Evolutionary conservation across 2,797 vertebrate genomes (phyloP), one percentile per base, ranked within the genome.

Genomic region (Phataginus tricuspis): DNA sequence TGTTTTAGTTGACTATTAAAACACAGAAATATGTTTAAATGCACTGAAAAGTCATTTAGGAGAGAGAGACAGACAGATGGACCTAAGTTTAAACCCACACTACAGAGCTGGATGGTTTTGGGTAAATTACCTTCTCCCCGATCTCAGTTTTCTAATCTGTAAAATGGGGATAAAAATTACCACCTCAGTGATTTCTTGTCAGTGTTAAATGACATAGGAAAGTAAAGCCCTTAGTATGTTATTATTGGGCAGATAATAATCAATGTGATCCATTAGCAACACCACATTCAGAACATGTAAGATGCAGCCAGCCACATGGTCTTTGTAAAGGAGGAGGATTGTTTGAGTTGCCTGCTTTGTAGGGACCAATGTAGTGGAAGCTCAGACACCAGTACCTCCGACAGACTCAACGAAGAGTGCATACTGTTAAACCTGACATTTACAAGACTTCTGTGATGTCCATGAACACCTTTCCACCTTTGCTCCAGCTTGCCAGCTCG

Each of bases 121-220:
- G 27, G 7, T n/a, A 49, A 49, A 0, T 93, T 68, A 87, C 82
- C 12, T 77, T 75, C 16, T 72, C 68, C n/a, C 39, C 4, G 16
- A 74, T 78, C 53, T 94, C 53, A 53, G 55, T 87, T 88, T 96
- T 90, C 31, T 68, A 68, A 88, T 83, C 82, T 85, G 6, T 86
- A 69, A 92, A 88, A 91, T 37, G 15, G 16, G 34, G 37, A 31
- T 79, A 79, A 90, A 72, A 80, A 42, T 31, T 59, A 29, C 6
- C 11, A 34, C 19, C 8, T 93, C 4, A 8, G 15, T 78, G n/a
- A 87, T 71, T 66, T 85, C 88, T 78, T 31, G 14, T 75, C 31
- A 61, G 23, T 75, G 13, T 87, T 74, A 45, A 84, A 55, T 86
- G 53, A 45, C 39, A 23, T 39, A 27, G 42, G 19, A 75, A 75